Percentiles rank a stretch among this genome's conserved stretches.
phyloP scores from a whole-genome alignment of 1,140 invertebrate species.

The Metopolophium dirhodum region DNA sequence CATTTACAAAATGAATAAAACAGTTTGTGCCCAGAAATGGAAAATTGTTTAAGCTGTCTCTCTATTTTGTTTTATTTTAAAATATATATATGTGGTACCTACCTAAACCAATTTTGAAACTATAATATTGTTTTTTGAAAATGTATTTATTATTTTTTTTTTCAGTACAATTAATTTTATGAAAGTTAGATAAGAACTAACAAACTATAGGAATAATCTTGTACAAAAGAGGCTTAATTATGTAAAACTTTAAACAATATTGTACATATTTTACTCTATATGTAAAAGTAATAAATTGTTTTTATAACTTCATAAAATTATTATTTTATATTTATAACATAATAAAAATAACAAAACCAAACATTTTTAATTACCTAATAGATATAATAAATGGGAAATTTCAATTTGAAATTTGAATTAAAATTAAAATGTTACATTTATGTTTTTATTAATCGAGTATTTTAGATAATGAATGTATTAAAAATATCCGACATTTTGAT shows the following conservation, averaged over 20 bases:
- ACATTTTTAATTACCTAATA: background rate
- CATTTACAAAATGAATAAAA: too few species aligned
- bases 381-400: background rate
- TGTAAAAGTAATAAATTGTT: background rate
- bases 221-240: too few species aligned
- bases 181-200: too few species aligned
- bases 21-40: too few species aligned
- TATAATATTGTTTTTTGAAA: too few species aligned
- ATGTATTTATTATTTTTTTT: too few species aligned
- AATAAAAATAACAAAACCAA: background rate
- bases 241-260: background rate
- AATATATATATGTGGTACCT: too few species aligned
- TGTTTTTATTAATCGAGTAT: background rate
- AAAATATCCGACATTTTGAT: background rate
- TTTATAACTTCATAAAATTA: background rate
- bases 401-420: background rate
- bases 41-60: too few species aligned
- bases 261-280: background rate
- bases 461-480: background rate
- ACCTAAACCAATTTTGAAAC: too few species aligned
- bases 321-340: background rate
- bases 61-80: too few species aligned
- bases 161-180: too few species aligned
- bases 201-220: too few species aligned
- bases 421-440: background rate